A percentile compares a stretch with the other conserved stretches of the same genome.
Evolutionary conservation across 2,797 vertebrate genomes (phyloP).

Genomic region (Ctenopoma kingsleyae): DNA sequence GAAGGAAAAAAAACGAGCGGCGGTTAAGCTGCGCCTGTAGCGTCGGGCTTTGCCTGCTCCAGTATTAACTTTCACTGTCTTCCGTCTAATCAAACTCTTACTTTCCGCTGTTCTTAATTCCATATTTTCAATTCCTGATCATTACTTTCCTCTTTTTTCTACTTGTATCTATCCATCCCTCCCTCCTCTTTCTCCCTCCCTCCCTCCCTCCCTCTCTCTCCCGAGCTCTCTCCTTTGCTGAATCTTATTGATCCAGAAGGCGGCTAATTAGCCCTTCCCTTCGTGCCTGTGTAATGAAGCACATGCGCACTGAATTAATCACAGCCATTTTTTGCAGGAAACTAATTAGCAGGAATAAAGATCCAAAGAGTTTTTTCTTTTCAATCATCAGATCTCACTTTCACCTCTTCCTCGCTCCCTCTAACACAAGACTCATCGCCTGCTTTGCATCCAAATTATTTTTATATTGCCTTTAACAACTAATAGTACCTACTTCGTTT

Average conservation of each 20-base stretch:
- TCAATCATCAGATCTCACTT: constrained; percentile 99
- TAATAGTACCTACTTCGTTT: constrained; percentile 86
- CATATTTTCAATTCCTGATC: constrained; percentile 91
- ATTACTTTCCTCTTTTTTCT: constrained; percentile 87
- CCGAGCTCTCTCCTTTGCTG: constrained; percentile 93
- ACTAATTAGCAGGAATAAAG: constrained; percentile 99
- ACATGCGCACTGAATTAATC: constrained; percentile 99
- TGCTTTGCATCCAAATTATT: constrained; percentile 96
- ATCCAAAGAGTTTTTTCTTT: constrained; percentile 99
- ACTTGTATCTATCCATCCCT: constrained; percentile 89
- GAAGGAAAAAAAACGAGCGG: constrained; percentile 53
- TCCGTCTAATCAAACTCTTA: constrained; percentile 87
- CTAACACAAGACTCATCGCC: constrained; percentile 92
- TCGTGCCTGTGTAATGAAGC: constrained; percentile 99
- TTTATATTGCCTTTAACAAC: constrained; percentile 91
- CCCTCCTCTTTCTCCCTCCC: constrained; percentile 82
- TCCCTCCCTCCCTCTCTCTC: constrained; percentile 87
- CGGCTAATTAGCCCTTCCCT: constrained; percentile 99
- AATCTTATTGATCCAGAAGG: constrained; percentile 99
- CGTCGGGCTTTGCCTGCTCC: constrained; percentile 50
- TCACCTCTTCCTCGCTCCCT: constrained; percentile 95
- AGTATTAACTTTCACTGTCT: constrained; percentile 78
- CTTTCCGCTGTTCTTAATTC: constrained; percentile 87
- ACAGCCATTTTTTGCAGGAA: constrained; percentile 99
- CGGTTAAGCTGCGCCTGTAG: constrained; percentile 41